phyloP scores from a whole-genome alignment of 2,797 vertebrate genomes.

The Falco novaeseelandiae region DNA sequence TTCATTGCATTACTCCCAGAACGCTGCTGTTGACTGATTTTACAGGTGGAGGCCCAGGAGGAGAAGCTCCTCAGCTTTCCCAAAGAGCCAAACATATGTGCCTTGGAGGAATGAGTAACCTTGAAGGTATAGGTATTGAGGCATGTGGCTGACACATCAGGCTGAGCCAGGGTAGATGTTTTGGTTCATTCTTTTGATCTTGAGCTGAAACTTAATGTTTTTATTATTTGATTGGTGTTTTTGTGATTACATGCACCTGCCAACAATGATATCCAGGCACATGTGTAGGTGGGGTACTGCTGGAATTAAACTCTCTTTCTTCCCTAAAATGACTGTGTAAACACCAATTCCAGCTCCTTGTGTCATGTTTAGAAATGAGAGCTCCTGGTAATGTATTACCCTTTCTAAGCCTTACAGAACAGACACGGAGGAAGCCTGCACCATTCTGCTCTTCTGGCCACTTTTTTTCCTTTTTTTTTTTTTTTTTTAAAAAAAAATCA shows the following conservation, averaged over 20 bases:
- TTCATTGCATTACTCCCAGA: not conserved
- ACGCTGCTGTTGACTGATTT: not conserved
- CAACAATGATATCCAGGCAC: constrained; percentile 40
- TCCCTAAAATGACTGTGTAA: constrained; percentile 41
- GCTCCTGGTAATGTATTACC: not conserved
- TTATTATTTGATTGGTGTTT: constrained; percentile 56
- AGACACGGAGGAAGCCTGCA: not conserved
- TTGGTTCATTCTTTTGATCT: constrained; percentile 49
- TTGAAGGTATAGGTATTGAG: not conserved
- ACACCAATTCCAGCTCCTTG: constrained; percentile 41
- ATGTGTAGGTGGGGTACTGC: not conserved
- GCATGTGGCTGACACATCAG: constrained; percentile 29
- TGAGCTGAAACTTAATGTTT: constrained; percentile 37
- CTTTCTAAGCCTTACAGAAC: not conserved
- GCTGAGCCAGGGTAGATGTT: not conserved
- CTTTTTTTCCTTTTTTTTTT: too few relatives aligned
- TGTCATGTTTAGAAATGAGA: constrained; percentile 13
- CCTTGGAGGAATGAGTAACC: not conserved
- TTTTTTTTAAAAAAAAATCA: not conserved
- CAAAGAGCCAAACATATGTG: not conserved
- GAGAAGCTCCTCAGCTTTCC: constrained; percentile 5
- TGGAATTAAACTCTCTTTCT: constrained; percentile 47
- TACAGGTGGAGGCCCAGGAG: not conserved
- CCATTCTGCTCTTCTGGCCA: not conserved
- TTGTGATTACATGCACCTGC: constrained; percentile 44